Evolutionary conservation across 2,888 invertebrate genomes (phyloP).

Genomic region (Nudaria mundana): DNA sequence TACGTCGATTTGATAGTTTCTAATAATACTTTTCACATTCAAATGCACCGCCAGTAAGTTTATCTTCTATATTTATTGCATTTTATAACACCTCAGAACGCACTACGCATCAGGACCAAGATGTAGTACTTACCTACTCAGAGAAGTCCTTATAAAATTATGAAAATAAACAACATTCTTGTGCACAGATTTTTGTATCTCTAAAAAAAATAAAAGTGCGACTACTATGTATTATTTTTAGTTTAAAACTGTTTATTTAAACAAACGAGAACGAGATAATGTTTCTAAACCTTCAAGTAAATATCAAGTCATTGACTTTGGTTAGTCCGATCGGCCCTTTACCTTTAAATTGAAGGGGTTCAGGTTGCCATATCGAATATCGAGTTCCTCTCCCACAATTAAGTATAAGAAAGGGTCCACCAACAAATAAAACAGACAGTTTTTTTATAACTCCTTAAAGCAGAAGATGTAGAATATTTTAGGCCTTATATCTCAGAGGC

Average conservation of each 20-base stretch:
- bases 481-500: too few species aligned
- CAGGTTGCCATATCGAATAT: conserved; percentile 57
- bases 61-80: too few species aligned
- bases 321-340: conserved; percentile 45
- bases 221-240: too few species aligned
- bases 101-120: too few species aligned
- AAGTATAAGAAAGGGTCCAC: conserved; percentile 13
- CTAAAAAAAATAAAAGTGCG: too few species aligned
- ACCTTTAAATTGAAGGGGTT: conserved; percentile 47
- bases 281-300: conserved; percentile 17
- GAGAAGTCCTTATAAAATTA: too few species aligned
- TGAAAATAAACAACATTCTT: too few species aligned
- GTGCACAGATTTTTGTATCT: too few species aligned
- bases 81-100: background rate
- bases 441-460: background rate
- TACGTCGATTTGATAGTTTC: conserved; percentile 25
- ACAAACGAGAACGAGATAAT: conserved; percentile 43
- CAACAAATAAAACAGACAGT: background rate
- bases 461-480: too few species aligned
- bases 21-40: conserved; percentile 13
- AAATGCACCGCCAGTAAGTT: too few species aligned
- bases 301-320: conserved; percentile 44
- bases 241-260: too few species aligned
- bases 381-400: conserved; percentile 52
- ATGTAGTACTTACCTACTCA: too few species aligned